Evolutionary conservation across 92 coral and sea anemone species (phyloP).

Genomic region (Anthopleura xanthogrammica): DNA sequence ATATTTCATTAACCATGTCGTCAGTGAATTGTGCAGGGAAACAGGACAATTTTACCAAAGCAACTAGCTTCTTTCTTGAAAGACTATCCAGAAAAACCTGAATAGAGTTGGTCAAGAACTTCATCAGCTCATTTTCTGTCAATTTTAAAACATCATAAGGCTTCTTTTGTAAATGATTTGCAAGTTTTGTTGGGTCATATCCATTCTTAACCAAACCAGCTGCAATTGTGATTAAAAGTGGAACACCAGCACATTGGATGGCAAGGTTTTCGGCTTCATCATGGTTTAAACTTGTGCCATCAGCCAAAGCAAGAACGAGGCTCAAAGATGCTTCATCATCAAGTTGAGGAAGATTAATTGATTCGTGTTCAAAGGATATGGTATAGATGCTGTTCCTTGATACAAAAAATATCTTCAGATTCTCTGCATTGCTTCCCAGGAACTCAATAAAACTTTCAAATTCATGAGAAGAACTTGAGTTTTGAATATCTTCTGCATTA

Average conservation of each 20-base stretch:
- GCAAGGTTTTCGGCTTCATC: slow-evolving; percentile 44
- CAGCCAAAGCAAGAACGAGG: background rate
- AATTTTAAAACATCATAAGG: slow-evolving; percentile 34
- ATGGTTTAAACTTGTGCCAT: background rate
- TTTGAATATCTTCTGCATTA: slow-evolving; percentile 54
- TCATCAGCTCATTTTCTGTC: background rate
- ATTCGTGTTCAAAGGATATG: slow-evolving; percentile 4
- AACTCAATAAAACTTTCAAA: slow-evolving; percentile 35
- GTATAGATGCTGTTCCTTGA: slow-evolving; percentile 6
- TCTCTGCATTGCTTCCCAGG: slow-evolving; percentile 13
- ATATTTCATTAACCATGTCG: background rate
- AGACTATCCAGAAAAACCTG: slow-evolving; percentile 29
- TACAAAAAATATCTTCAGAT: slow-evolving; percentile 20
- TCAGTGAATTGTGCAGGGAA: slow-evolving; percentile 17
- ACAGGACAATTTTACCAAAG: slow-evolving; percentile 24
- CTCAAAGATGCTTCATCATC: background rate
- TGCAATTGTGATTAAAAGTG: slow-evolving; percentile 53
- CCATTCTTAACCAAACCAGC: slow-evolving; percentile 26
- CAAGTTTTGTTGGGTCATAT: slow-evolving; percentile 31
- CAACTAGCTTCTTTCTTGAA: background rate
- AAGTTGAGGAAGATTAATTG: slow-evolving; percentile 9
- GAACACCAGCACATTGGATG: slow-evolving; percentile 49
- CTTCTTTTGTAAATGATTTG: slow-evolving; percentile 16
- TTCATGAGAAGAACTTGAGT: slow-evolving; percentile 6
- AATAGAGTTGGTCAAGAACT: slow-evolving; percentile 13